Conservation (phyloP, 1,140 invertebrate species). For the Euborellia annulipes region DNA sequence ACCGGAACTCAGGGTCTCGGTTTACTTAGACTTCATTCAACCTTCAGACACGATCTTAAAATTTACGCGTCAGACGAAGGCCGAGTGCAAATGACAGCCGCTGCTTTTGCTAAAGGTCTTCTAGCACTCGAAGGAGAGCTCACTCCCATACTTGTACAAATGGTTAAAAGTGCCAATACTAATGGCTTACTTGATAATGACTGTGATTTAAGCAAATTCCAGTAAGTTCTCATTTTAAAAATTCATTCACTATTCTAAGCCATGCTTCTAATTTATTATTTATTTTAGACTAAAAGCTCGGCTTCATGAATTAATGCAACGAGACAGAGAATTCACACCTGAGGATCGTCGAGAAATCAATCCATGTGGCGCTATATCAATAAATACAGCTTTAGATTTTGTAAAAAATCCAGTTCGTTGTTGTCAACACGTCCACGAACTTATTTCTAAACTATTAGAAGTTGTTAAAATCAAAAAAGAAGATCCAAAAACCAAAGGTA, state of each 20-base stretch:
- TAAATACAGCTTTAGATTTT: slow-evolving; percentile 79
- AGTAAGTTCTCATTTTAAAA: slow-evolving; percentile 45
- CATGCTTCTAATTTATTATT: slow-evolving; percentile 11
- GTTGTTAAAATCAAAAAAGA: slow-evolving; percentile 74
- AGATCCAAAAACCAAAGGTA: slow-evolving; percentile 73
- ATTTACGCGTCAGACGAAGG: slow-evolving; percentile 99
- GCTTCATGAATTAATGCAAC: slow-evolving; percentile 83
- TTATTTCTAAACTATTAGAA: slow-evolving; percentile 73
- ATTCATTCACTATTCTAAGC: not conserved
- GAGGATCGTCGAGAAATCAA: slow-evolving; percentile 80
- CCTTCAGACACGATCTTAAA: slow-evolving; percentile 96
- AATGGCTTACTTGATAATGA: slow-evolving; percentile 97
- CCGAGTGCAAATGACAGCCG: slow-evolving; percentile 97
- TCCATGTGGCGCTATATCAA: slow-evolving; percentile 73
- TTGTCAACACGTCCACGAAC: slow-evolving; percentile 73
- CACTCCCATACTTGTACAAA: slow-evolving; percentile 97
- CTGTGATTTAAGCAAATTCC: slow-evolving; percentile 89
- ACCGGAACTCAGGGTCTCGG: slow-evolving; percentile 82
- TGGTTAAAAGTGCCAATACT: slow-evolving; percentile 99
- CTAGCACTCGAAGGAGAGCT: slow-evolving; percentile 94
- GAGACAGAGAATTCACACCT: slow-evolving; percentile 71
- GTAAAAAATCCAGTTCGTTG: slow-evolving; percentile 92
- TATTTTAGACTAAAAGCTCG: slow-evolving; percentile 76
- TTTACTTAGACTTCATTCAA: slow-evolving; percentile 85
- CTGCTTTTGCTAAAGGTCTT: slow-evolving; percentile 96